Conservation (phyloP, 2,888 invertebrate genomes). For the Sylvicola cinctus region DNA sequence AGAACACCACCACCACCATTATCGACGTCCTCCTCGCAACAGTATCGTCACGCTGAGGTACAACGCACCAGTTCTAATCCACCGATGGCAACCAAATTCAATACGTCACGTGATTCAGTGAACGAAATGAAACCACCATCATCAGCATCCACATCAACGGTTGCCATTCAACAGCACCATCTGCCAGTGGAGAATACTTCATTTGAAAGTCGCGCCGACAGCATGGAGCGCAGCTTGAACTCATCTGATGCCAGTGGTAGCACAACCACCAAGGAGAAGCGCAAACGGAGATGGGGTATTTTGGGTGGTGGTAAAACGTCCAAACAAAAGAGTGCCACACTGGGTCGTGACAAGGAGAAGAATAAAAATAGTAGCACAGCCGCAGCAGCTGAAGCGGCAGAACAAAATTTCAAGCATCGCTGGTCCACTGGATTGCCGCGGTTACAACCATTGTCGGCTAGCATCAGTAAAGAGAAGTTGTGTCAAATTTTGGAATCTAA, state of each 20-base stretch:
- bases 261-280: slow-evolving; percentile 32
- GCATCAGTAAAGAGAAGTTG: slow-evolving; percentile 62
- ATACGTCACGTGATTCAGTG: not conserved
- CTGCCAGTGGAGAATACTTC: slow-evolving; percentile 3
- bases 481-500: slow-evolving; percentile 43
- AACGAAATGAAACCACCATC: not conserved
- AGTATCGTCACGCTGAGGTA: too few species aligned
- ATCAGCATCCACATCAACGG: not conserved
- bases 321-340: slow-evolving; percentile 41
- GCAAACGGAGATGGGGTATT: slow-evolving; percentile 44
- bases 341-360: slow-evolving; percentile 42
- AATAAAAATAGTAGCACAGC: slow-evolving; percentile 19
- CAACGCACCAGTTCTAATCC: too few species aligned
- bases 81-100: not conserved
- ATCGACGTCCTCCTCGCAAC: not conserved
- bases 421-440: slow-evolving; percentile 55
- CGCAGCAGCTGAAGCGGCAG: slow-evolving; percentile 7
- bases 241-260: slow-evolving; percentile 15
- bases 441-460: slow-evolving; percentile 48
- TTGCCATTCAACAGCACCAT: slow-evolving; percentile 2
- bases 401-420: slow-evolving; percentile 34
- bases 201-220: slow-evolving; percentile 3
- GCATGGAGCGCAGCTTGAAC: slow-evolving; percentile 15
- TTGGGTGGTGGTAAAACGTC: slow-evolving; percentile 37
- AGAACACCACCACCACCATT: slow-evolving; percentile 1